These are phyloP conservation scores for Pocillopora damicornis DNA, from an alignment of 64 coral and sea anemone species.

Conservation along the genomic window DNA sequence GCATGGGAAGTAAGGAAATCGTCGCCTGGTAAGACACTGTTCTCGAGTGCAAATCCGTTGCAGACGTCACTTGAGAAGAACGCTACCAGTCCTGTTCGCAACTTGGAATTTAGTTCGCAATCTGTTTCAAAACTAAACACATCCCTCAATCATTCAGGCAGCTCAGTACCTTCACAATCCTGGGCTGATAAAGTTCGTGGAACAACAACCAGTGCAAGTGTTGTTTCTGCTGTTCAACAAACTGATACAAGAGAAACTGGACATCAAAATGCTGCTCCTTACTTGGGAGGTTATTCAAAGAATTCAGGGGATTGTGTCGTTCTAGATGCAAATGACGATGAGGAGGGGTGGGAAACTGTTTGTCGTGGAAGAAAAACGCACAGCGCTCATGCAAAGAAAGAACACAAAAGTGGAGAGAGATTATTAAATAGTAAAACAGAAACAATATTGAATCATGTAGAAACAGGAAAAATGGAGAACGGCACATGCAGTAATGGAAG, in stretches of 20 bases:
- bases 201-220: not conserved
- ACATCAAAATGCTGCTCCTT: not conserved
- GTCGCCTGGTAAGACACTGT: slow-evolving; percentile 80
- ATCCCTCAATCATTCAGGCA: not conserved
- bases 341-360: slow-evolving; percentile 94
- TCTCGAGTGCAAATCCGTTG: slow-evolving; percentile 57
- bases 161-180: slow-evolving; percentile 1
- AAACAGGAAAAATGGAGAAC: not conserved
- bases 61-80: slow-evolving; percentile 39
- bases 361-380: slow-evolving; percentile 75
- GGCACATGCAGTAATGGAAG: slow-evolving; percentile 9
- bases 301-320: slow-evolving; percentile 9
- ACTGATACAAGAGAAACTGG: not conserved
- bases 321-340: slow-evolving; percentile 49
- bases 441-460: slow-evolving; percentile 2
- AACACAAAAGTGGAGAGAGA: slow-evolving; percentile 6
- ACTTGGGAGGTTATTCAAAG: not conserved
- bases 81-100: slow-evolving; percentile 21
- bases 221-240: slow-evolving; percentile 1
- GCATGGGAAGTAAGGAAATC: slow-evolving; percentile 95
- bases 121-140: not conserved
- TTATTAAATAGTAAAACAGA: slow-evolving; percentile 2
- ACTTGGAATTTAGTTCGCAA: slow-evolving; percentile 32
- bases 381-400: slow-evolving; percentile 8
- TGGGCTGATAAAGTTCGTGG: slow-evolving; percentile 65